A percentile compares a stretch with the other conserved stretches of the same genome.
Conservation (phyloP, 2,888 invertebrate genomes). For the Sphecodes monilicornis region DNA sequence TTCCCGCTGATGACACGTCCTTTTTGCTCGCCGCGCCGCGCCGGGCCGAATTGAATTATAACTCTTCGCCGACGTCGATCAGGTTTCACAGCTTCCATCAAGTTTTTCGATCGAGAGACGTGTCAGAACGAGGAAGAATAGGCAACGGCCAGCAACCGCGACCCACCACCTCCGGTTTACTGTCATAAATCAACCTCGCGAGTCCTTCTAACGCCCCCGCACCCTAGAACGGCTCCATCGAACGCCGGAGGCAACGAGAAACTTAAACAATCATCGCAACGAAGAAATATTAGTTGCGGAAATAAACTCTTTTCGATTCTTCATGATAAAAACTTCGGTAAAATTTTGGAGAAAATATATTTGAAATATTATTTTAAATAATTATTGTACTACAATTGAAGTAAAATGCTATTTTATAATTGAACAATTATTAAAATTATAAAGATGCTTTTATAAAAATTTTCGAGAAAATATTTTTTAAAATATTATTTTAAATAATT, state of each 20-base stretch:
- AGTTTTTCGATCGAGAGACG: background rate
- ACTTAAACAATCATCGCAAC: conserved; percentile 68
- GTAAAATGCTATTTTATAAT: no score
- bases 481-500: no score
- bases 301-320: background rate
- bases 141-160: background rate
- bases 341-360: no score
- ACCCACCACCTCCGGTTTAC: background rate
- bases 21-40: background rate
- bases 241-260: conserved; percentile 40
- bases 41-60: background rate
- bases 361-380: no score
- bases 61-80: conserved; percentile 6
- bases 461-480: no score
- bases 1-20: background rate
- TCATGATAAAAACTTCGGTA: no score
- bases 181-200: background rate
- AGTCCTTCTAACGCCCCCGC: background rate
- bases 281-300: background rate
- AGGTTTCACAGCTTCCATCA: conserved; percentile 2
- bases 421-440: no score
- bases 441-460: no score
- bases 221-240: background rate
- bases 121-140: background rate
- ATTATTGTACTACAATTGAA: no score